Conservation (phyloP, 2,797 vertebrate species). For the Delichon dasypus region DNA sequence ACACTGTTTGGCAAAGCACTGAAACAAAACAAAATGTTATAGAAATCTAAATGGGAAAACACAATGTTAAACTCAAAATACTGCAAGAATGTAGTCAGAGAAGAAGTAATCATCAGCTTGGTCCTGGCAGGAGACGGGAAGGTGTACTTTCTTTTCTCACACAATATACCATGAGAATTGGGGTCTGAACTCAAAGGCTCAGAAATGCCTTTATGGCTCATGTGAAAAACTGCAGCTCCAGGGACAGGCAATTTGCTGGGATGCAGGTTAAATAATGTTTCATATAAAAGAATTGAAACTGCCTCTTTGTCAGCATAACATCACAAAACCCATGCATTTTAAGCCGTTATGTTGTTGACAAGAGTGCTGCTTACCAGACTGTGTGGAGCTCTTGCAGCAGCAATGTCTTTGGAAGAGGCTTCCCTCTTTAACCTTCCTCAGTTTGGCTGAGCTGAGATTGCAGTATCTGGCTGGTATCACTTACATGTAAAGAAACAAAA, state of each 20-base stretch:
- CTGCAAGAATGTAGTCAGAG: neutral
- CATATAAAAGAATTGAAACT: neutral
- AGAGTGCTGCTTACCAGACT: neutral
- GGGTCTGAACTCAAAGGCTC: constrained; percentile 10
- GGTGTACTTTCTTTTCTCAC: neutral
- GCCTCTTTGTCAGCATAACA: constrained; percentile 38
- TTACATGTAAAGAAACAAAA: neutral
- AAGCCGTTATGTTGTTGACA: neutral
- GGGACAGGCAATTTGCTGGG: constrained; percentile 20
- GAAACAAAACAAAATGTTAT: neutral
- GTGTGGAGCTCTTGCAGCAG: neutral
- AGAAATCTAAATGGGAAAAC: constrained; percentile 13
- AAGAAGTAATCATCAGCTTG: neutral
- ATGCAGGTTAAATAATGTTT: constrained; percentile 50
- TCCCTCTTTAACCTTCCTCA: neutral
- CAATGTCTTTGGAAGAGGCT: neutral
- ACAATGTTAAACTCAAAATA: constrained; percentile 5
- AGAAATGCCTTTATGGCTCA: constrained; percentile 3
- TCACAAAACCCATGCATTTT: constrained; percentile 23
- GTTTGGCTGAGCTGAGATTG: neutral
- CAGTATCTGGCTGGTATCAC: neutral
- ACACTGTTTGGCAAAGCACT: neutral
- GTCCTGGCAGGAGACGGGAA: neutral
- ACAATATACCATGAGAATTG: neutral
- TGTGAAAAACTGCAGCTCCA: constrained; percentile 32